Evolutionary conservation across 2,113 vertebrate species (phyloP).

Genomic region (Dermatemys mawii): DNA sequence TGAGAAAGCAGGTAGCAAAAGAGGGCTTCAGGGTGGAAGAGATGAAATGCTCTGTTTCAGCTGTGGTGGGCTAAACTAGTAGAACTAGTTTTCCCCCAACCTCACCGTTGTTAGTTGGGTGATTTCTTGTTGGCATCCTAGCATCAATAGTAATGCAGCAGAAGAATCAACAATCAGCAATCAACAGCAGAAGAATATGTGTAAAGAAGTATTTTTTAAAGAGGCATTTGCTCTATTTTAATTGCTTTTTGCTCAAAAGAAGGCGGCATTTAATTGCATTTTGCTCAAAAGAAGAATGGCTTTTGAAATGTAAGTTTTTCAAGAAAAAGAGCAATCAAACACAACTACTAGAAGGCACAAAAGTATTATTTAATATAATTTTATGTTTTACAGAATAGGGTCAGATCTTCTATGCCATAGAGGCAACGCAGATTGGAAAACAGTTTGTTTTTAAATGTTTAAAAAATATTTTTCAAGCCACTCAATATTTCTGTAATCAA

Average conservation of each 20-base stretch:
- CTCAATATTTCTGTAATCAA: too few species aligned
- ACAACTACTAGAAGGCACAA: neutral
- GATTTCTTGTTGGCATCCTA: neutral
- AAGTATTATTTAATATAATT: neutral
- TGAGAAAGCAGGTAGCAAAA: neutral
- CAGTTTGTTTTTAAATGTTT: neutral
- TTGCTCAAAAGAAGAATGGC: neutral
- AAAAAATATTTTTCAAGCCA: neutral
- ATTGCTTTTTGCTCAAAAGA: neutral
- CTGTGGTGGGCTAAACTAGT: neutral
- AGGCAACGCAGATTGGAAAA: neutral
- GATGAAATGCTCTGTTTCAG: neutral
- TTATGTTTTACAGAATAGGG: neutral
- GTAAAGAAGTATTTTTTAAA: neutral
- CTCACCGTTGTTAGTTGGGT: neutral
- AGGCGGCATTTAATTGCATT: too few species aligned
- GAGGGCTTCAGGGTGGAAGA: neutral
- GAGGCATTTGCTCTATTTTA: neutral
- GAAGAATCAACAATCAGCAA: too few species aligned
- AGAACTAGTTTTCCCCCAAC: neutral
- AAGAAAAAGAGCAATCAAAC: neutral
- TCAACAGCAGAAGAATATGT: neutral
- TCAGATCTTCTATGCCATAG: neutral
- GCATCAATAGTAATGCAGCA: neutral
- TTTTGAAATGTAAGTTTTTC: neutral